Conservation (phyloP, 2,888 invertebrate species). For the Tipula confusa region DNA sequence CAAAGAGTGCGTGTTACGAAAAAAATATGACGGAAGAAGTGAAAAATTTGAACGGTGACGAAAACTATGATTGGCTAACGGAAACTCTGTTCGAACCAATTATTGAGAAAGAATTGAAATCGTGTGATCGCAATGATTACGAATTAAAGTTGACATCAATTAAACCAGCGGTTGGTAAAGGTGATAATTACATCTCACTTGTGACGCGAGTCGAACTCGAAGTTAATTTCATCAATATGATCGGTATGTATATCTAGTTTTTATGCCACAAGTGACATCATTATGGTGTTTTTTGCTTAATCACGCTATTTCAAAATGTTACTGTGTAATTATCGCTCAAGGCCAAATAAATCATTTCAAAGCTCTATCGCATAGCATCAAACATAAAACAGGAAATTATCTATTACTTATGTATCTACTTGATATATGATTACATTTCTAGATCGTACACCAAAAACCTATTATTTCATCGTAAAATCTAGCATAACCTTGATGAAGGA, state of each 20-base stretch:
- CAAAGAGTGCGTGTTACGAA: no score
- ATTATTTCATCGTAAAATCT: background rate
- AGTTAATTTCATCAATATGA: background rate
- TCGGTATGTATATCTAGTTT: background rate
- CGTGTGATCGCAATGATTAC: background rate
- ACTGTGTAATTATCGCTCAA: background rate
- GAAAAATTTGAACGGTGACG: no score
- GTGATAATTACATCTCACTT: background rate
- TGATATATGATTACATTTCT: background rate
- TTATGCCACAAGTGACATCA: no score
- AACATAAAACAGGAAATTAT: background rate
- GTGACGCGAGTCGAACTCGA: background rate
- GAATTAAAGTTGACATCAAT: background rate
- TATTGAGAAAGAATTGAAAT: background rate
- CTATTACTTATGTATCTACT: background rate
- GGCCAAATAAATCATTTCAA: background rate
- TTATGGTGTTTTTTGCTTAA: no score
- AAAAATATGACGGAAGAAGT: background rate
- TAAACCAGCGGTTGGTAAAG: background rate
- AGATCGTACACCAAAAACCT: background rate
- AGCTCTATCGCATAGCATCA: background rate
- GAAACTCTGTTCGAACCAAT: background rate
- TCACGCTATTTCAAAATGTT: no score
- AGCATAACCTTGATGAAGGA: background rate
- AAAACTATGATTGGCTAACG: background rate